Percentiles rank a stretch among this genome's conserved stretches.
These are phyloP conservation scores for Drosophila siamana DNA, from an alignment of 2,888 invertebrate species.

Conservation along the genomic window DNA sequence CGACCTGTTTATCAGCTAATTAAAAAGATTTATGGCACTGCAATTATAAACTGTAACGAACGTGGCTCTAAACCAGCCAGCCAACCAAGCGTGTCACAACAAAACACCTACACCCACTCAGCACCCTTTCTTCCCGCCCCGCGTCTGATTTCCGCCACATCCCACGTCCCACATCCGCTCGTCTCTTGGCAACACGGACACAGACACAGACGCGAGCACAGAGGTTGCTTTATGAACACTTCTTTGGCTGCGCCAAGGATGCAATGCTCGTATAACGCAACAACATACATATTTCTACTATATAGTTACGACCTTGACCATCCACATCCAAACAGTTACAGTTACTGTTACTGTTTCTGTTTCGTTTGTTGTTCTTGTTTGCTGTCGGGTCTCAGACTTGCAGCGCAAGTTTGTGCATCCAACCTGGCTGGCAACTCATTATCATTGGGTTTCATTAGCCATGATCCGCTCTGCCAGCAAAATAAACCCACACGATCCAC, in stretches of 20 bases:
- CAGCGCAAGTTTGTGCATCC: neutral
- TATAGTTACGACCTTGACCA: conserved; percentile 9
- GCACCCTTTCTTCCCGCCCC: no score
- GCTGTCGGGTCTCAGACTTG: neutral
- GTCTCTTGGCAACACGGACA: neutral
- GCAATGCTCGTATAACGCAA: neutral
- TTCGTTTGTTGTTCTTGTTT: neutral
- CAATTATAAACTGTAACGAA: conserved; percentile 46
- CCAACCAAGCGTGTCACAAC: conserved; percentile 20
- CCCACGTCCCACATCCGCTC: neutral
- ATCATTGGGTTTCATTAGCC: conserved; percentile 6
- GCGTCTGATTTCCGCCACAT: no score
- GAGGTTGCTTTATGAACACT: conserved; percentile 1
- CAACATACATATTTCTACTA: neutral
- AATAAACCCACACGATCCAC: neutral
- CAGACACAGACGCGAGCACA: no score
- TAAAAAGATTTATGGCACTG: conserved; percentile 63
- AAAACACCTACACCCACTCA: conserved; percentile 11
- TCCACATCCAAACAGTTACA: neutral
- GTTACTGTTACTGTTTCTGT: neutral
- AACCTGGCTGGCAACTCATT: conserved; percentile 5
- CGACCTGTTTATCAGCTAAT: conserved; percentile 66
- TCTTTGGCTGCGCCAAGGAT: neutral
- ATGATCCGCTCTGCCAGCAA: neutral
- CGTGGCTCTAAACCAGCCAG: neutral